These are phyloP conservation scores for Rhinogobio ventralis DNA, from an alignment of 2,797 vertebrate species.

Conservation along the genomic window DNA sequence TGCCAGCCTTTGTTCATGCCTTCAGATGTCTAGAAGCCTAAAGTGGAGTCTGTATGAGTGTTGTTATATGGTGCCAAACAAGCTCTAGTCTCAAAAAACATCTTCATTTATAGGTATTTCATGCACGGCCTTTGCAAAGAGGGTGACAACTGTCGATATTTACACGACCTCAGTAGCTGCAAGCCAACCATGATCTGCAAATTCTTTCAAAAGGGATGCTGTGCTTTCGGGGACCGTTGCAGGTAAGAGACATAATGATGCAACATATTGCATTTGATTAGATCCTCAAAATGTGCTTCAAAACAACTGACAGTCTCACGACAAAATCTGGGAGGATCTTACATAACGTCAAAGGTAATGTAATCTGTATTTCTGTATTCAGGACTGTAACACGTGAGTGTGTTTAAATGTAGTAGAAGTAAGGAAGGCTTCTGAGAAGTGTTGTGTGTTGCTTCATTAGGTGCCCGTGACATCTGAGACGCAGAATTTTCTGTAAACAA, in stretches of 20 bases:
- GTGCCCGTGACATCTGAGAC: constrained; percentile 63
- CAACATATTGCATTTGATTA: not conserved
- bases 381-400: not conserved
- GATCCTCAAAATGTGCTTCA: not conserved
- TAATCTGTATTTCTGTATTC: constrained; percentile 8
- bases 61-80: not conserved
- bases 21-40: not conserved
- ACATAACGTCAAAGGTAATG: constrained; percentile 20
- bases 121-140: constrained; percentile 99
- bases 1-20: not conserved
- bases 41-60: not conserved
- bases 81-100: not conserved
- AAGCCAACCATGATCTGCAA: constrained; percentile 92
- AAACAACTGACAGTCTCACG: not conserved
- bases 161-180: constrained; percentile 91
- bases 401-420: constrained; percentile 14
- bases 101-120: constrained; percentile 85
- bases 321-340: not conserved
- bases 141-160: constrained; percentile 96
- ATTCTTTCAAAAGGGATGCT: constrained; percentile 96
- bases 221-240: constrained; percentile 95
- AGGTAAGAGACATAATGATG: constrained; percentile 78
- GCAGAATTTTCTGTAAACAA: constrained; percentile 57
- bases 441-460: constrained; percentile 54
- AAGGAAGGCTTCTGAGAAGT: constrained; percentile 53